Base-by-base conservation (phyloP, 2,888 invertebrate genomes). In the Heliconius charithonia region DNA sequence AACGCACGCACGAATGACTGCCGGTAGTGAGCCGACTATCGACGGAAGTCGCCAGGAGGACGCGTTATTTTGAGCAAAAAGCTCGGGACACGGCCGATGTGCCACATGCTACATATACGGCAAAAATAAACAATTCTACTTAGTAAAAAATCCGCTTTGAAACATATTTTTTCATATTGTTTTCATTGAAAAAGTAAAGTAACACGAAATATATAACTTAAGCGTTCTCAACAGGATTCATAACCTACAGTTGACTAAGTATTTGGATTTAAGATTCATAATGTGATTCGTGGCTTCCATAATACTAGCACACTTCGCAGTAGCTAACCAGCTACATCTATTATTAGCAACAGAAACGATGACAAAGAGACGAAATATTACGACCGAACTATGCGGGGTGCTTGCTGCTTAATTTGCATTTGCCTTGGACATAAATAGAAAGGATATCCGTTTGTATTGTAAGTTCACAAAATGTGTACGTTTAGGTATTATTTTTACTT, bases 391-490 rank as follows among this genome's bases (percentile, higher is more conserved):
- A 88, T 84, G 84, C 89, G 88, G 87, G 89, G 88, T 87, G 87
- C 86, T 78, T 65, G 74, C 67, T 72, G 62, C 74, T 77, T 87
- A 86, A 88, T 91, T 86, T 89, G 86, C 90, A 89, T 91, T 89
- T 92, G 92, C 93, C 93, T 93, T 93, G 93, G 89, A 88, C 90
- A 87, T 84, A 91, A 91, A 91, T 92, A 90, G 93, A 93, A 93
- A 93, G 93, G 93, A 94, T 92, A 93, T 94, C 94, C 94, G 93
- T 89, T 92, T 90, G 87, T 88, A 90, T 88, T 89, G 87, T 80
- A 79, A 79, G 78, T 79, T 75, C 29, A 67, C 74, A 75, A 71
- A 45, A 56, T 75, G 63, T 27, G 2, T 59, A 67, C 75, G 71
- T 27, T 78, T 80, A 51, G 19, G 19, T 51, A 78, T 71, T 62